phyloP scores from a whole-genome alignment of 64 coral and sea anemone species.

The Catalaphyllia jardinei region DNA sequence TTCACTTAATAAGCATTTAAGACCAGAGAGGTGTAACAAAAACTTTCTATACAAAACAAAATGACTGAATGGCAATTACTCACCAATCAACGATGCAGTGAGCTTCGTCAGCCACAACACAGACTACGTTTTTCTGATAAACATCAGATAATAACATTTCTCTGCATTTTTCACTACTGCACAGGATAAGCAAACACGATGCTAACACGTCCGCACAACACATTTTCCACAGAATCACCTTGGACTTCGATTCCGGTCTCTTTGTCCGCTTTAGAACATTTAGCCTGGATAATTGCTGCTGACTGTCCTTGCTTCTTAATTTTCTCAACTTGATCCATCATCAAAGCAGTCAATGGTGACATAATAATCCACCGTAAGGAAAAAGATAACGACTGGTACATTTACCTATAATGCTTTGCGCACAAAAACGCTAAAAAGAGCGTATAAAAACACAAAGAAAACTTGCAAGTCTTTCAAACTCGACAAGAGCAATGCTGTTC shows the following conservation, averaged over 20 bases:
- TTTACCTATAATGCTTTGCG: too few relatives aligned
- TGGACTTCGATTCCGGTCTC: neutral
- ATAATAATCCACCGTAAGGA: too few relatives aligned
- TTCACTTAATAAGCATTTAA: too few relatives aligned
- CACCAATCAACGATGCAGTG: slow-evolving; percentile 25
- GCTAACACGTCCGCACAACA: neutral
- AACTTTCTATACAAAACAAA: neutral
- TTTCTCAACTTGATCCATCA: slow-evolving; percentile 13
- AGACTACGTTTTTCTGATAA: neutral
- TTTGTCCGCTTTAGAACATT: neutral
- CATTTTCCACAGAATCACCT: slow-evolving; percentile 5
- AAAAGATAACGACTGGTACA: too few relatives aligned
- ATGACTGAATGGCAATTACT: neutral
- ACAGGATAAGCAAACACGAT: neutral
- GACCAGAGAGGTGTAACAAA: too few relatives aligned
- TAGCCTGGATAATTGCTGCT: neutral
- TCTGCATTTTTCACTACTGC: neutral
- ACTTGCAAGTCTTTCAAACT: too few relatives aligned
- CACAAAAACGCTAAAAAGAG: too few relatives aligned
- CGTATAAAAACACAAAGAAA: too few relatives aligned
- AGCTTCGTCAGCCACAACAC: slow-evolving; percentile 5
- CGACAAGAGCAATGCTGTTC: too few relatives aligned
- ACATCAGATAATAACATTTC: neutral
- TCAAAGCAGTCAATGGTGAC: slow-evolving; percentile 21
- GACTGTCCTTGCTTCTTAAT: neutral